phyloP scores from a whole-genome alignment of 2,888 invertebrate genomes.

The Uloborus plumipes region DNA sequence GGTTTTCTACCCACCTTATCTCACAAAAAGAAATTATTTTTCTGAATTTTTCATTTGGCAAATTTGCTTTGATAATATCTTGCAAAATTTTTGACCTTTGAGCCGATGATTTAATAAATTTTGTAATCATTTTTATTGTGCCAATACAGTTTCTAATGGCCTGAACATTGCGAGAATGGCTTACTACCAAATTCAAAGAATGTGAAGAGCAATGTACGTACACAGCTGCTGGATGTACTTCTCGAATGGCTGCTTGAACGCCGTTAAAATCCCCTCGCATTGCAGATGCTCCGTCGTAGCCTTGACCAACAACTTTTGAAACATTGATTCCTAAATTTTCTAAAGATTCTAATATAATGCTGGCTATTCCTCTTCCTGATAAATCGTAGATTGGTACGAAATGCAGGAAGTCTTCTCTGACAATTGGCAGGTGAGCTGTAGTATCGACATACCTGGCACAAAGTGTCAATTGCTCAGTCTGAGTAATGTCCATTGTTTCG shows the following conservation, averaged over 20 bases:
- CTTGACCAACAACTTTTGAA: neutral
- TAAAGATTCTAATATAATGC: neutral
- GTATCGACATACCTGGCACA: neutral
- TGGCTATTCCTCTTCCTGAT: slow-evolving; percentile 12
- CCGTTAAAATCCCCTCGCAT: slow-evolving; percentile 15
- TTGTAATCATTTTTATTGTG: neutral
- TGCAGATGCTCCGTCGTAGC: slow-evolving; percentile 9
- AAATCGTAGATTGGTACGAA: slow-evolving; percentile 10
- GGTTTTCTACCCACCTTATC: neutral
- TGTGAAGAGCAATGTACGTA: neutral
- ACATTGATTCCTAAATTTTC: neutral
- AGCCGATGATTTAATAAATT: neutral
- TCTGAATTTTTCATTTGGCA: neutral
- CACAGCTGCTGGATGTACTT: neutral
- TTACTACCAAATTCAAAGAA: neutral
- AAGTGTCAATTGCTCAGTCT: slow-evolving; percentile 16
- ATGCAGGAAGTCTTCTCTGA: slow-evolving; percentile 14
- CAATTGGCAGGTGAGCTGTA: too few species aligned
- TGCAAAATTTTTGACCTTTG: neutral
- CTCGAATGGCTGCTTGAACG: slow-evolving; percentile 1
- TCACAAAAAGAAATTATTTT: neutral
- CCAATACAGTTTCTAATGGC: slow-evolving; percentile 19
- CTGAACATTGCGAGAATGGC: neutral
- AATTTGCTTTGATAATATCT: neutral
- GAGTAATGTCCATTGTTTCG: slow-evolving; percentile 15